These are phyloP conservation scores for Gallinago solitaria DNA, from an alignment of 2,797 vertebrate species.

Conservation along the genomic window DNA sequence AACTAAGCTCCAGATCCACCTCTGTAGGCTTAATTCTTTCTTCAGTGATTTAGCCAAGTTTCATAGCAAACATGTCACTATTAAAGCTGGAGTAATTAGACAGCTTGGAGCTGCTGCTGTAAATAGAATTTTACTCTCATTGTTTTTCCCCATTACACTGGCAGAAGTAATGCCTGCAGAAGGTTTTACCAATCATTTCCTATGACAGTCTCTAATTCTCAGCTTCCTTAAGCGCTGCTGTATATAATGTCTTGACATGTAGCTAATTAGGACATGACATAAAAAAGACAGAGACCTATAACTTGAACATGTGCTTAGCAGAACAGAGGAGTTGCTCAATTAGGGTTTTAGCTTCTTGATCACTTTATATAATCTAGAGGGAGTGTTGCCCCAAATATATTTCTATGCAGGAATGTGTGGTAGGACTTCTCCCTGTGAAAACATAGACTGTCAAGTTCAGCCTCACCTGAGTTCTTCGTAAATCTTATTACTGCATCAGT, in stretches of 20 bases:
- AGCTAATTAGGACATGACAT: background rate
- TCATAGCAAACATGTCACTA: background rate
- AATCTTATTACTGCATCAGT: background rate
- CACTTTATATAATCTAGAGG: background rate
- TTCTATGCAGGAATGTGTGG: background rate
- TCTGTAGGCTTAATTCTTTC: background rate
- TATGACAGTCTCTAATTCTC: background rate
- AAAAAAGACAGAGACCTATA: background rate
- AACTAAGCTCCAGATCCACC: background rate
- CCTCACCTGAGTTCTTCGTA: background rate
- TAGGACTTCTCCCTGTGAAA: background rate
- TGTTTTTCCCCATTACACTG: background rate
- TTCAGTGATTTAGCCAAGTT: background rate
- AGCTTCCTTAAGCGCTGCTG: background rate
- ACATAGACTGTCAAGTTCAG: background rate
- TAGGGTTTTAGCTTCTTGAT: background rate
- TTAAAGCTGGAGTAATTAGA: background rate
- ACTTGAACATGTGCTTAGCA: background rate
- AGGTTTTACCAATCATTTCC: constrained; percentile 21
- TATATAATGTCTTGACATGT: constrained; percentile 3
- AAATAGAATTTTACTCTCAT: constrained; percentile 16
- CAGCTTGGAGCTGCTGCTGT: background rate
- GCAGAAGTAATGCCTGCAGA: background rate
- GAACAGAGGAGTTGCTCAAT: background rate
- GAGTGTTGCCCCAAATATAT: background rate